Conservation (phyloP, 1,140 invertebrate species). For the Drosophila ogumai region DNA sequence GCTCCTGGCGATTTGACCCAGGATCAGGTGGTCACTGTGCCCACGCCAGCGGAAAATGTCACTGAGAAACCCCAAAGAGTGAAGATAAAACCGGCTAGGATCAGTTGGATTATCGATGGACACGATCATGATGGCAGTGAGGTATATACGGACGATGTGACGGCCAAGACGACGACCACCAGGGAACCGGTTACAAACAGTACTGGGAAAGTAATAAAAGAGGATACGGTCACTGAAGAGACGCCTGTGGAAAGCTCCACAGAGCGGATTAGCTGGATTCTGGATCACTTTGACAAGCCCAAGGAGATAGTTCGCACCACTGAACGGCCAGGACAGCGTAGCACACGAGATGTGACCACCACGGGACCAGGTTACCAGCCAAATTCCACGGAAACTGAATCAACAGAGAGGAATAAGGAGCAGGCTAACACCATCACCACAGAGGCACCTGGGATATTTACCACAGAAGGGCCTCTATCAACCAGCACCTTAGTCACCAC, state of each 20-base stretch:
- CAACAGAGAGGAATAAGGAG: background rate
- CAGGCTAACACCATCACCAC: constrained; percentile 1
- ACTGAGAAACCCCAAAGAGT: constrained; percentile 48
- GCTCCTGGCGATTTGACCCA: constrained; percentile 6
- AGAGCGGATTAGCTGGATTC: constrained; percentile 59
- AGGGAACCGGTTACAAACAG: constrained; percentile 3
- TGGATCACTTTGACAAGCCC: constrained; percentile 66
- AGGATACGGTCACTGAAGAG: constrained; percentile 6
- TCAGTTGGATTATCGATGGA: constrained; percentile 79
- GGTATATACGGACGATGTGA: constrained; percentile 48
- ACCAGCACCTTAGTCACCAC: background rate
- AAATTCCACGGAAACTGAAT: constrained; percentile 1
- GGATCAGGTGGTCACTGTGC: constrained; percentile 16
- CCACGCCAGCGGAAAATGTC: background rate
- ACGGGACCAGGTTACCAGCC: background rate
- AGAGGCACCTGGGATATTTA: background rate
- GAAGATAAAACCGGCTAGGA: constrained; percentile 66
- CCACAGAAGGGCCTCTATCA: background rate
- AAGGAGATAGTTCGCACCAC: constrained; percentile 67
- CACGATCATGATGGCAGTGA: constrained; percentile 62
- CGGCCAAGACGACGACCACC: constrained; percentile 26
- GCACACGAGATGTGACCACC: constrained; percentile 8
- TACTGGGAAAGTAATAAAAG: background rate
- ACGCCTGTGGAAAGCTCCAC: constrained; percentile 24
- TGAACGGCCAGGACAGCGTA: constrained; percentile 12